phyloP scores from a whole-genome alignment of 2,797 vertebrate genomes.

The Dryobates pubescens region DNA sequence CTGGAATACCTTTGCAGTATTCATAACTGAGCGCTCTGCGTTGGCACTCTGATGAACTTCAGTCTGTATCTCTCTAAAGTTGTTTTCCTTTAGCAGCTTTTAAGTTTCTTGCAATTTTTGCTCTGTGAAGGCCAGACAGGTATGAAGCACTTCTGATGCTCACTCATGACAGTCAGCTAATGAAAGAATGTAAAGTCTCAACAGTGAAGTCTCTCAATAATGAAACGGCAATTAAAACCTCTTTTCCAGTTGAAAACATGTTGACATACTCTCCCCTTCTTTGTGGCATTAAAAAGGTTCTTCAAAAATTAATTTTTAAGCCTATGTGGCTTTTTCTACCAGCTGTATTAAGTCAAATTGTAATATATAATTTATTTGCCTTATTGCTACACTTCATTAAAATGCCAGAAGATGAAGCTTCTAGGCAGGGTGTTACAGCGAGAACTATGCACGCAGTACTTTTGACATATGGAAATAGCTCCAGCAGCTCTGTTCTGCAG shows the following conservation, averaged over 20 bases:
- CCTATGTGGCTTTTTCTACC: neutral
- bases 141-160: neutral
- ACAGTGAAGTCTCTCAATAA: neutral
- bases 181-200: neutral
- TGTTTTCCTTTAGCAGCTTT: neutral
- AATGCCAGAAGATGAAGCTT: constrained; percentile 35
- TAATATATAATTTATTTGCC: constrained; percentile 59
- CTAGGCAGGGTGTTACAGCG: neutral
- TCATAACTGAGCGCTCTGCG: neutral
- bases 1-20: neutral
- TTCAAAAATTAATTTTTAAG: neutral
- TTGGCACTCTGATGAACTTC: neutral
- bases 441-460: neutral
- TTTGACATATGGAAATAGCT: constrained; percentile 5
- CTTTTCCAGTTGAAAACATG: neutral
- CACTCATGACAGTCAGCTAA: neutral
- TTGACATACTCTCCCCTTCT: neutral
- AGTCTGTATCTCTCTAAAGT: neutral
- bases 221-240: neutral
- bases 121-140: neutral
- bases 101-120: neutral
- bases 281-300: neutral
- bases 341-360: neutral
- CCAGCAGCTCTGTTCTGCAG: constrained; percentile 53
- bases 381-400: constrained; percentile 41